These are phyloP conservation scores for Danionella dracula DNA, from an alignment of 2,797 vertebrate genomes.

Conservation along the genomic window DNA sequence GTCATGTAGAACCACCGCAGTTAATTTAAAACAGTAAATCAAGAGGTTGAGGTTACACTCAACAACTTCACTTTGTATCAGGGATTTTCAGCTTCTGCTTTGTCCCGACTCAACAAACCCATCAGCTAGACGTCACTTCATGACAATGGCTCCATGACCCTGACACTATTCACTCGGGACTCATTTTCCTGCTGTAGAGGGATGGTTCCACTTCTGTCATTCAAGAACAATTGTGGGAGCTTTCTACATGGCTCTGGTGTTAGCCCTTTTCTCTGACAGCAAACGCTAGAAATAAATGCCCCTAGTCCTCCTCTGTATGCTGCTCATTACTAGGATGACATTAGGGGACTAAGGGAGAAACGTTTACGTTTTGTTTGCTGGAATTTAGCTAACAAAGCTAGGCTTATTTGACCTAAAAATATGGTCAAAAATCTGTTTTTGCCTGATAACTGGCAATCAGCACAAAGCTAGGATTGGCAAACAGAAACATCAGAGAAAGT, in stretches of 20 bases:
- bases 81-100: too few species aligned
- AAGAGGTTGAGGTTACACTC: constrained; percentile 4
- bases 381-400: constrained; percentile 9
- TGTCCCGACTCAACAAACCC: too few species aligned
- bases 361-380: constrained; percentile 1
- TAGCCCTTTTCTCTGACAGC: constrained; percentile 48
- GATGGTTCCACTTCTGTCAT: constrained; percentile 41
- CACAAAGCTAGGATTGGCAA: constrained; percentile 6
- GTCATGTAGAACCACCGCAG: constrained; percentile 55
- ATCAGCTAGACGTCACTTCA: constrained; percentile 29
- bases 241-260: constrained; percentile 71
- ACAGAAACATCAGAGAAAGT: constrained; percentile 4
- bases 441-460: background rate
- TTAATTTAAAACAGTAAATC: constrained; percentile 10
- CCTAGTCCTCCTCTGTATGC: constrained; percentile 24
- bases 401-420: background rate
- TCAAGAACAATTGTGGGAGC: constrained; percentile 55
- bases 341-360: constrained; percentile 22
- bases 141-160: constrained; percentile 34
- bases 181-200: constrained; percentile 29
- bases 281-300: constrained; percentile 37
- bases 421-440: background rate
- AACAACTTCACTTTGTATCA: constrained; percentile 24
- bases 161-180: constrained; percentile 33
- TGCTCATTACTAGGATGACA: constrained; percentile 18